Percentiles rank a stretch among this genome's conserved stretches.
Evolutionary conservation across 1,140 invertebrate genomes (phyloP).

Genomic region (Phymastichus coffea): DNA sequence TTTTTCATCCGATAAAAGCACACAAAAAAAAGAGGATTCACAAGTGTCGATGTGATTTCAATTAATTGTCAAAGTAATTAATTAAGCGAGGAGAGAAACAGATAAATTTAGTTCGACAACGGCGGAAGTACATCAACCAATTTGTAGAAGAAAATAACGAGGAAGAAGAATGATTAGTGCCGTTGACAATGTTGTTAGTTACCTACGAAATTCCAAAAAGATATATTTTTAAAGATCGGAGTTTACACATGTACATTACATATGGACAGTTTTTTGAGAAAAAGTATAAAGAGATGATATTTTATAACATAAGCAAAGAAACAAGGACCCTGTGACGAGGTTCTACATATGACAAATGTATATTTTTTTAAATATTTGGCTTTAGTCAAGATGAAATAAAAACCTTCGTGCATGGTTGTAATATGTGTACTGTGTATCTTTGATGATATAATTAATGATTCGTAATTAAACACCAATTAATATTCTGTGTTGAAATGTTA

Average conservation of each 20-base stretch:
- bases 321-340: not conserved
- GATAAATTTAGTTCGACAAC: too few species aligned
- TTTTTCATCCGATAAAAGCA: not conserved
- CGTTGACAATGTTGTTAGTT: conserved; percentile 6
- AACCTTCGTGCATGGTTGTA: not conserved
- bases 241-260: too few species aligned
- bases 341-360: not conserved
- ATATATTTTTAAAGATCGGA: conserved; percentile 22
- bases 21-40: too few species aligned
- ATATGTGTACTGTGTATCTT: conserved; percentile 1
- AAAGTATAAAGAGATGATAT: not conserved
- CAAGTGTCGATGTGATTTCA: too few species aligned
- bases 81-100: too few species aligned
- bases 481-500: not conserved
- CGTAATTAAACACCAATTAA: conserved; percentile 13
- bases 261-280: not conserved
- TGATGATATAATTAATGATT: not conserved
- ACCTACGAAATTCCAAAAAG: not conserved
- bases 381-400: not conserved
- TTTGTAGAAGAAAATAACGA: too few species aligned
- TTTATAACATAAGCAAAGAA: not conserved
- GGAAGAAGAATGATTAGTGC: conserved; percentile 11
- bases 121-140: too few species aligned
- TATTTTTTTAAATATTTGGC: conserved; percentile 26
- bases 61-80: too few species aligned